These are phyloP conservation scores for Caenorhabditis sp. DNA, from an alignment of 2,888 invertebrate genomes.

Conservation along the genomic window DNA sequence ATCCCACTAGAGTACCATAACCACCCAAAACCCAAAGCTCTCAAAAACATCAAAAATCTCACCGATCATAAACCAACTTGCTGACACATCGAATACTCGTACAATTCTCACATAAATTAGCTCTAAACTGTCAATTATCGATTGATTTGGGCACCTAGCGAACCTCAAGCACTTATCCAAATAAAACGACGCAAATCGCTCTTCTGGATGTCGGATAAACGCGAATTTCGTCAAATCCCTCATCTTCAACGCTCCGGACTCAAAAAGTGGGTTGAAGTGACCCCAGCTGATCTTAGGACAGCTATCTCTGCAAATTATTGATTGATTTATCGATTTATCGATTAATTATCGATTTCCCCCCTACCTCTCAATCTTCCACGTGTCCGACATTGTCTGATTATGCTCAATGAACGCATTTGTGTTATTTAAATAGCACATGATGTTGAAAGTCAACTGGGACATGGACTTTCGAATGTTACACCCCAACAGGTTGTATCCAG, in stretches of 20 bases:
- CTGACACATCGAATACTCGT: slow-evolving; percentile 22
- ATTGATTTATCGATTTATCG: too few species aligned
- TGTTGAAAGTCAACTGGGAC: slow-evolving; percentile 37
- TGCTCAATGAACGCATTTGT: slow-evolving; percentile 12
- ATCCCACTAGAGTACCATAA: too few species aligned
- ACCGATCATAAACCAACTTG: slow-evolving; percentile 37
- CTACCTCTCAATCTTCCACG: slow-evolving; percentile 10
- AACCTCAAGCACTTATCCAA: slow-evolving; percentile 52
- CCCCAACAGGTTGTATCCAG: slow-evolving; percentile 14
- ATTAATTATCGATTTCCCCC: background rate
- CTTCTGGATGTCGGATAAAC: slow-evolving; percentile 44
- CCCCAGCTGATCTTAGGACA: background rate
- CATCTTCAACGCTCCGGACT: background rate
- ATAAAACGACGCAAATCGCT: slow-evolving; percentile 51
- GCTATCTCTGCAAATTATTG: background rate
- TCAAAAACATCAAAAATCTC: too few species aligned
- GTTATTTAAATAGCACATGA: slow-evolving; percentile 40
- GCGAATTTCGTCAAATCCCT: slow-evolving; percentile 32
- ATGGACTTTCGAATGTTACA: slow-evolving; percentile 46
- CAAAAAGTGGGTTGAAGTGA: background rate
- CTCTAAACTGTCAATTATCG: background rate
- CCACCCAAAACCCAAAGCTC: too few species aligned
- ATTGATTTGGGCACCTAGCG: background rate
- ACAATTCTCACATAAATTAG: slow-evolving; percentile 1
- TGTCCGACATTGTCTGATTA: slow-evolving; percentile 25